A percentile compares a stretch with the other conserved stretches of the same genome.
phyloP scores from a whole-genome alignment of 2,113 vertebrate genomes.

The Apeltes quadracus region DNA sequence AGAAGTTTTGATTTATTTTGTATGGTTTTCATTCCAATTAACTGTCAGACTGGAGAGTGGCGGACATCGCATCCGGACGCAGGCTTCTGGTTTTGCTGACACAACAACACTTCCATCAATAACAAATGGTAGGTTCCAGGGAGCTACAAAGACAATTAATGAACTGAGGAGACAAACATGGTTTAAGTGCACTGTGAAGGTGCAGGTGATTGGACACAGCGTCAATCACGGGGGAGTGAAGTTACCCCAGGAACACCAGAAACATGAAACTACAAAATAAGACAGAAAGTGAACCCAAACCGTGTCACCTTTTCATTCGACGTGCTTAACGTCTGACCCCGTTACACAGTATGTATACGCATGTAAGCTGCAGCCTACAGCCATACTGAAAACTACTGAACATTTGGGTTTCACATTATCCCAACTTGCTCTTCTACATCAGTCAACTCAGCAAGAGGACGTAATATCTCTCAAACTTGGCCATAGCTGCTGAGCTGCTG shows the following conservation, averaged over 20 bases:
- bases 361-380: not conserved
- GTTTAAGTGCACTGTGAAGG: too few species aligned
- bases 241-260: too few species aligned
- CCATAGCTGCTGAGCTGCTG: slow-evolving; percentile 39
- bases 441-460: slow-evolving; percentile 7
- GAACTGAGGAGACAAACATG: too few species aligned
- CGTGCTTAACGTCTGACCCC: slow-evolving; percentile 13
- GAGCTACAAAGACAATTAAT: too few species aligned
- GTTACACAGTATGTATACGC: not conserved
- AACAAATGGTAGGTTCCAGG: too few species aligned
- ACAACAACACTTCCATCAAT: too few species aligned
- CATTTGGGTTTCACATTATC: not conserved
- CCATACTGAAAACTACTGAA: not conserved
- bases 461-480: not conserved
- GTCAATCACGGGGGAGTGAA: too few species aligned
- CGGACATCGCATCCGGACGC: too few species aligned
- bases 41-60: not conserved
- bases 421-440: slow-evolving; percentile 16
- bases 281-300: too few species aligned
- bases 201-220: too few species aligned
- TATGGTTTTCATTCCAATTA: not conserved
- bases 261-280: too few species aligned
- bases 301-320: slow-evolving; percentile 24
- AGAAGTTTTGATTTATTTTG: not conserved
- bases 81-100: too few species aligned